Evolutionary conservation across 1,140 invertebrate genomes (phyloP).

Genomic region (Xylocopa sonorina): DNA sequence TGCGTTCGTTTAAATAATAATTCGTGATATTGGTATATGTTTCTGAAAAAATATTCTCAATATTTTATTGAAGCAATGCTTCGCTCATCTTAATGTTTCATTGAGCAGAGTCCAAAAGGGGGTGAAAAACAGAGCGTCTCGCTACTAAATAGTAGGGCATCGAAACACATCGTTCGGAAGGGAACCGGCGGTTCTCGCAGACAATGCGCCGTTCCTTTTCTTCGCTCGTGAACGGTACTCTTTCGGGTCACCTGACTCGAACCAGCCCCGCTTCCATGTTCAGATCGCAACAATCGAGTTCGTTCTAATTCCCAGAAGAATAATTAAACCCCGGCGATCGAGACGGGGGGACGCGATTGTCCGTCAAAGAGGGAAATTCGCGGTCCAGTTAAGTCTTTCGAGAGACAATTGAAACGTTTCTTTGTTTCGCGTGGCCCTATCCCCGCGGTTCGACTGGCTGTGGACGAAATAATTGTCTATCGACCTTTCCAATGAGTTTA

Average conservation of each 20-base stretch:
- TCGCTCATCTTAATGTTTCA: too few species aligned
- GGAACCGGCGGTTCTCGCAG: neutral
- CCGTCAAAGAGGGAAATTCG: conserved; percentile 39
- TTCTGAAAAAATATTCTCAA: too few species aligned
- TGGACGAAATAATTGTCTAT: neutral
- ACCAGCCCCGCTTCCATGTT: neutral
- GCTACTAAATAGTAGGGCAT: neutral
- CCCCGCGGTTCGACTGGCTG: neutral
- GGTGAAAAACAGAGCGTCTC: neutral
- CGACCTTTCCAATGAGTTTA: neutral
- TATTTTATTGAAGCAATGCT: too few species aligned
- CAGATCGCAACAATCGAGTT: conserved; percentile 8
- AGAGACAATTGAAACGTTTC: conserved; percentile 38
- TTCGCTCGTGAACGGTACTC: neutral
- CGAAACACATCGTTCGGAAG: conserved; percentile 10
- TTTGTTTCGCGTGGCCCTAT: neutral
- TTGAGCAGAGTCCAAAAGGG: neutral
- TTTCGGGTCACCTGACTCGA: conserved; percentile 8
- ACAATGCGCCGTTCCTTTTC: conserved; percentile 3
- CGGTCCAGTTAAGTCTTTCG: conserved; percentile 44
- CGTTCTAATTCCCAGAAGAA: conserved; percentile 19
- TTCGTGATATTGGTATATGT: too few species aligned
- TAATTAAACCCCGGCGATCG: conserved; percentile 36
- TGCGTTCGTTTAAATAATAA: too few species aligned
- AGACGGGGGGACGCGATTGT: neutral